A percentile compares a stretch with the other conserved stretches of the same genome.
Conservation (phyloP, 2,113 vertebrate genomes). For the Sterna hirundo region DNA sequence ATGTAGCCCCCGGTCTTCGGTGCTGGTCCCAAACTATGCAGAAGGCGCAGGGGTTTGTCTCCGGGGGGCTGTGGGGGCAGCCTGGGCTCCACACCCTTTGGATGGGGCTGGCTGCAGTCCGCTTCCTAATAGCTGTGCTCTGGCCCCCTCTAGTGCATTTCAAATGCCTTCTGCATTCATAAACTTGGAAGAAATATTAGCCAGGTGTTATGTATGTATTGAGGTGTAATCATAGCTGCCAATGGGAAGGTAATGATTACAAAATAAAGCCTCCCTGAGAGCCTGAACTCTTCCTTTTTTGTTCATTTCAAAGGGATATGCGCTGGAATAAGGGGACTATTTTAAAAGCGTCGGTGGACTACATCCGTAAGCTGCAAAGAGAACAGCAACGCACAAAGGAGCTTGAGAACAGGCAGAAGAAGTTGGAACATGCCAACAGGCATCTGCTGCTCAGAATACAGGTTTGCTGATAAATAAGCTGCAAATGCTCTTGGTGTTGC, state of each 20-base stretch:
- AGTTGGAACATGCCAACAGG: constrained; percentile 92
- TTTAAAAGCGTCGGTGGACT: constrained; percentile 96
- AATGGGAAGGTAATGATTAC: too few species aligned
- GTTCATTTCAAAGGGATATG: constrained; percentile 75
- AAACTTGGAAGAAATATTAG: background rate
- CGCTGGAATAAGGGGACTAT: constrained; percentile 99
- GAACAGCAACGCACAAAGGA: constrained; percentile 95
- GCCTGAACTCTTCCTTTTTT: background rate
- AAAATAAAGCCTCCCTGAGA: background rate
- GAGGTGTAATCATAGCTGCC: background rate
- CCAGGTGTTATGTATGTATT: accelerated
- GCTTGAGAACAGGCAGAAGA: constrained; percentile 94
- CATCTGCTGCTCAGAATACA: constrained; percentile 94
- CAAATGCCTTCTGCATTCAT: background rate
- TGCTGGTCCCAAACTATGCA: background rate
- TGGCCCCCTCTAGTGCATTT: constrained; percentile 36
- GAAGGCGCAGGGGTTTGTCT: background rate
- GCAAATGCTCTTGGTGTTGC: background rate
- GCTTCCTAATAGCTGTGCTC: background rate
- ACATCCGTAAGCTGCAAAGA: constrained; percentile 93
- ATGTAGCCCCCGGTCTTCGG: background rate
- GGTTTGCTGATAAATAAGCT: constrained; percentile 71
- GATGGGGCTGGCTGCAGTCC: background rate
- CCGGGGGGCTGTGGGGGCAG: accelerated
- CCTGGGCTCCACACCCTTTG: background rate